Evolutionary conservation across 2,113 vertebrate species (phyloP), one percentile per base, ranked within the genome.

Genomic region (Ursus arctos): DNA sequence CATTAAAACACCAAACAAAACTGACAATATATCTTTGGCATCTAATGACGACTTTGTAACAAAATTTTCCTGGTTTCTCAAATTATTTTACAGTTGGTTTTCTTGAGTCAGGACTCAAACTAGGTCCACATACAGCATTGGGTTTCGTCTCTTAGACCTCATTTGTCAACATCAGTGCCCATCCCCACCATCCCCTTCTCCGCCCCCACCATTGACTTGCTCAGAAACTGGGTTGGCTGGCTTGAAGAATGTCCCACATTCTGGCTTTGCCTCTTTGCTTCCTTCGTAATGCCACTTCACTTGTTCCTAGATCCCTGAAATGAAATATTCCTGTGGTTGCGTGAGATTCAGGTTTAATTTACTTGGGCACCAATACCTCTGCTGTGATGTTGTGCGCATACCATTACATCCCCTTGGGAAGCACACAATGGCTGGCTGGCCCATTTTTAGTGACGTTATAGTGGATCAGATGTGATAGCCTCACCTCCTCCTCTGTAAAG

Each of bases 241-340:
- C 67, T 51, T 72, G 22, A 0, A 55, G 47, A 92, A 79, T 10
- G 49, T 24, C 85, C 83, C 31, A 31, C 72, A 76, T 65, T 49
- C 40, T n/a, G 36, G 55, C 63, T 31, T 67, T 69, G 40, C 49
- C 92, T 55, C 43, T 43, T 28, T 10, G 47, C 21, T 76, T 84
- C 88, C 67, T 84, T 84, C 72, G 4, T 55, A 18, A 57, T 53
- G 40, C 53, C 7, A 33, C 53, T 71, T 72, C 26, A 53, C 28
- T 76, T 53, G 22, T 47, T n/a, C 21, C 47, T 82, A n/a, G 51
- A 53, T 16, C 22, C 26, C 26, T 91, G 71, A 81, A 85, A 31
- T 72, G 61, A 77, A 91, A 86, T 89, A 61, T 81, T 88, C 47
- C 33, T 40, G 19, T 28, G 81, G 10, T 86, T 91, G 77, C 59